Conservation (phyloP, 2,797 vertebrate genomes). For the Spinibarbus caldwelli region DNA sequence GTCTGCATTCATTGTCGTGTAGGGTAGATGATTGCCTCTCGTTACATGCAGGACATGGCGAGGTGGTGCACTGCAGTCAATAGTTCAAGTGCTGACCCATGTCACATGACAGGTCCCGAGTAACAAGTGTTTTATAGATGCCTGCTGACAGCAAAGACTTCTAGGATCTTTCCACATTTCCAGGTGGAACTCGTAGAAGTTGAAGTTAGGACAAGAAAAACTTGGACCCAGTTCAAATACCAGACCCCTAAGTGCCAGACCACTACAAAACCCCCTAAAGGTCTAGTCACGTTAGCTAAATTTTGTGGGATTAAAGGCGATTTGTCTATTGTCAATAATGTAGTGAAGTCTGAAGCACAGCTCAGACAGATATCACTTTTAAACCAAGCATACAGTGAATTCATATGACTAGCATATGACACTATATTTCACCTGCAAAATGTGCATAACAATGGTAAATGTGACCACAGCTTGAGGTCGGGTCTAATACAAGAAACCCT, state of each 20-base stretch:
- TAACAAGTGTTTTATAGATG: conserved; percentile 65
- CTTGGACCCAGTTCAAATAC: neutral
- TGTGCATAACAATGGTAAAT: neutral
- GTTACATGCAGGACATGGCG: conserved; percentile 50
- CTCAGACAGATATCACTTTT: neutral
- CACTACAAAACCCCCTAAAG: neutral
- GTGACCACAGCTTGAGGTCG: neutral
- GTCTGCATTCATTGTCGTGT: conserved; percentile 51
- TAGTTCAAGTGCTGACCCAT: conserved; percentile 66
- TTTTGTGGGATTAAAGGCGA: neutral
- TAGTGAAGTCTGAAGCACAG: neutral
- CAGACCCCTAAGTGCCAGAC: neutral
- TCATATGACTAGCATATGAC: neutral
- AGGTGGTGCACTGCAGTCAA: conserved; percentile 59
- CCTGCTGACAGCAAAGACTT: conserved; percentile 69
- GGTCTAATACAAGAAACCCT: neutral
- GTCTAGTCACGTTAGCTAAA: neutral
- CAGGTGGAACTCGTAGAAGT: neutral
- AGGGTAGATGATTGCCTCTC: conserved; percentile 22
- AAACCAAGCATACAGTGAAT: neutral
- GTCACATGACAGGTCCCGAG: conserved; percentile 75
- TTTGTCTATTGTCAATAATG: neutral
- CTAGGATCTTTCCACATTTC: conserved; percentile 17
- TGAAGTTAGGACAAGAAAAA: neutral
- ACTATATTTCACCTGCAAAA: neutral